These are phyloP conservation scores for Chelonus insularis DNA, from an alignment of 1,140 invertebrate species.

Conservation along the genomic window DNA sequence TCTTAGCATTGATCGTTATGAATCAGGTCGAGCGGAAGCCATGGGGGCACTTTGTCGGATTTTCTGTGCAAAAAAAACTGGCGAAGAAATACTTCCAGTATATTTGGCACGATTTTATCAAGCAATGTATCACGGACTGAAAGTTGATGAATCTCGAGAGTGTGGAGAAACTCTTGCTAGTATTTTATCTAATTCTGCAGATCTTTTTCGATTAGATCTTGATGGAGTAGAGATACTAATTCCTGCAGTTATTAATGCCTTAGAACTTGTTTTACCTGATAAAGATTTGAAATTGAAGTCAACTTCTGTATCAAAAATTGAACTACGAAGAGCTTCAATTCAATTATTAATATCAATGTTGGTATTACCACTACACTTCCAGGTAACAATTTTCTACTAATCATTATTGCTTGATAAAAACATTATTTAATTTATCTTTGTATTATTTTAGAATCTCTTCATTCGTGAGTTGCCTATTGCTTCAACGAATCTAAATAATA, in stretches of 20 bases:
- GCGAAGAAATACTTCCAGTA: conserved; percentile 90
- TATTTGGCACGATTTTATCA: conserved; percentile 95
- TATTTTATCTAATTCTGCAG: conserved; percentile 78
- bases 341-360: conserved; percentile 87
- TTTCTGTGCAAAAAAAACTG: conserved; percentile 94
- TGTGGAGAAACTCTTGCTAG: conserved; percentile 75
- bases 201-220: conserved; percentile 86
- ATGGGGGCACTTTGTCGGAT: conserved; percentile 93
- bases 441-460: conserved; percentile 66
- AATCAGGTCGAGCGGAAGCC: conserved; percentile 90
- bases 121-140: conserved; percentile 85
- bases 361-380: conserved; percentile 89
- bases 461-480: conserved; percentile 73
- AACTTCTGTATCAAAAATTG: conserved; percentile 69
- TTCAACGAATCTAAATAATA: conserved; percentile 52
- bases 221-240: conserved; percentile 91
- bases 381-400: conserved; percentile 54
- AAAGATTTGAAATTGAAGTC: conserved; percentile 72
- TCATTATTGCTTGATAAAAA: background rate
- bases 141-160: conserved; percentile 67
- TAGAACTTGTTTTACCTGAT: conserved; percentile 85
- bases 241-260: conserved; percentile 83
- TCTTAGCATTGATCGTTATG: conserved; percentile 70
- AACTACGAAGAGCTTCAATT: conserved; percentile 87
- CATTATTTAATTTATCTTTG: too few species aligned